Percentiles rank a stretch among this genome's conserved stretches.
These are phyloP conservation scores for Hirtodrosophila alboralis DNA, from an alignment of 2,888 invertebrate species.

Conservation along the genomic window DNA sequence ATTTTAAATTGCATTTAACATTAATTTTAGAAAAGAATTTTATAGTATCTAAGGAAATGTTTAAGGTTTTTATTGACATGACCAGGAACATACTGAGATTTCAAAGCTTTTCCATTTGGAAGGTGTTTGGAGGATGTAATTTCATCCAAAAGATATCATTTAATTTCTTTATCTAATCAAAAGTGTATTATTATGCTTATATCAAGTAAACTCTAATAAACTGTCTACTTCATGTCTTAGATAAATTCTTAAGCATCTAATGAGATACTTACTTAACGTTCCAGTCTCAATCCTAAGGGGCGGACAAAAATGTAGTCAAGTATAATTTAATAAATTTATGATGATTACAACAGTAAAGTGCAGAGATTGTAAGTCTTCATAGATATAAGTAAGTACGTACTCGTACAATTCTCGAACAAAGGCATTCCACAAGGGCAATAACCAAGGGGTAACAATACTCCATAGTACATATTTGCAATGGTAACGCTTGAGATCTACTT, in stretches of 20 bases:
- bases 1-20: no score
- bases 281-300: neutral
- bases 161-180: constrained; percentile 26
- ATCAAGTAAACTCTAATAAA: constrained; percentile 5
- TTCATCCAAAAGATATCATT: neutral
- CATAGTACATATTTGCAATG: constrained; percentile 56
- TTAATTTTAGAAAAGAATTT: no score
- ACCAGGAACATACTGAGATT: no score
- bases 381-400: constrained; percentile 13
- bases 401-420: constrained; percentile 4
- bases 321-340: constrained; percentile 70
- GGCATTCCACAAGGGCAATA: constrained; percentile 11
- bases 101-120: no score
- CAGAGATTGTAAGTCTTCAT: constrained; percentile 42
- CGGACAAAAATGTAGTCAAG: constrained; percentile 33
- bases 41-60: no score
- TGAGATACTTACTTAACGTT: constrained; percentile 8
- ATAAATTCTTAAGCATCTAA: constrained; percentile 31
- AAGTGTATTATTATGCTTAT: neutral
- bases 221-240: neutral
- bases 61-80: no score
- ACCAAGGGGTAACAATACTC: neutral
- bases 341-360: constrained; percentile 58
- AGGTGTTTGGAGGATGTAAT: neutral
- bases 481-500: constrained; percentile 23